Percentiles rank a stretch among this genome's conserved stretches.
These are phyloP conservation scores for Pecten maximus DNA, from an alignment of 2,888 invertebrate genomes.

Conservation along the genomic window DNA sequence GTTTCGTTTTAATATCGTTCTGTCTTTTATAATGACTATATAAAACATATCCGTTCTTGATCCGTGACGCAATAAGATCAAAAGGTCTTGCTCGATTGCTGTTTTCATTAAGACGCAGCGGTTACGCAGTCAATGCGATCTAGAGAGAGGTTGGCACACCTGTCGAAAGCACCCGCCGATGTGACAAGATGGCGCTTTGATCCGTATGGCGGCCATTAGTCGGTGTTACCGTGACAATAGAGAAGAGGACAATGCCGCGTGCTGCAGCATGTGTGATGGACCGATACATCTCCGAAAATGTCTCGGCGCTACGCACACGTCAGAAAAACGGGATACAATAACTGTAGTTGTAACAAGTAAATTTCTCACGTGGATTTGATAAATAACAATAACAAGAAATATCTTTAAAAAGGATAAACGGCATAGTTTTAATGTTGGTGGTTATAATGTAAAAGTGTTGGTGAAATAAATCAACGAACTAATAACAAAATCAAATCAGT, in stretches of 20 bases:
- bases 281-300: background rate
- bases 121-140: slow-evolving; percentile 11
- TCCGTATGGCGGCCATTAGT: slow-evolving; percentile 19
- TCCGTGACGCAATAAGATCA: slow-evolving; percentile 28
- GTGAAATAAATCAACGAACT: too few species aligned
- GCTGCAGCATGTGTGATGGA: slow-evolving; percentile 18
- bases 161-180: slow-evolving; percentile 2
- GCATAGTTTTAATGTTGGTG: too few species aligned
- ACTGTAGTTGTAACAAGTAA: too few species aligned
- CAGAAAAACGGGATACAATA: background rate
- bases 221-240: slow-evolving; percentile 2
- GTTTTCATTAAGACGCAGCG: slow-evolving; percentile 22
- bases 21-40: background rate
- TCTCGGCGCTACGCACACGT: background rate
- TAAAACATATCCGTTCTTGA: background rate
- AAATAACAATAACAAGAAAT: too few species aligned
- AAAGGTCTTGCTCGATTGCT: slow-evolving; percentile 24
- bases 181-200: slow-evolving; percentile 33
- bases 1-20: slow-evolving; percentile 5
- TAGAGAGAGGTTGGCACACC: slow-evolving; percentile 1
- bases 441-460: too few species aligned
- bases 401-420: too few species aligned
- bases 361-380: too few species aligned
- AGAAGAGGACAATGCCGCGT: background rate
- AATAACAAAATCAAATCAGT: too few species aligned